Evolutionary conservation across 2,113 vertebrate species (phyloP), one percentile per base, ranked within the genome.

Genomic region (Esox niger): DNA sequence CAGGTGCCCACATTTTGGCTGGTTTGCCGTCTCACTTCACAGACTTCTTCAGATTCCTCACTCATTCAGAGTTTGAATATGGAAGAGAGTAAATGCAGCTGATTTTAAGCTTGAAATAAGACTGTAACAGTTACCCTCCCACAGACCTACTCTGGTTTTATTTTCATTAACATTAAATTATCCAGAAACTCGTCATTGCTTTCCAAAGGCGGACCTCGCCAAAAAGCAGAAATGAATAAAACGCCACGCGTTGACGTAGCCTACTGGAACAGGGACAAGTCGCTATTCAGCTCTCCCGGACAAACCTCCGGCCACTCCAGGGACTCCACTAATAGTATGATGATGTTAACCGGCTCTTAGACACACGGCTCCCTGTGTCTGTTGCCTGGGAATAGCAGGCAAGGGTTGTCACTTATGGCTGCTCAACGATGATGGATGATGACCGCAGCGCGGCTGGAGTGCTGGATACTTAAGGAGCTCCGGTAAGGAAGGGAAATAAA

Each of bases 371-470:
- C 73, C 55, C 60, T 61, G 66, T 60, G 5, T 35, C 33, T 35
- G 35, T 13, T 38, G 2, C 13, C 81, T 32, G 78, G 70, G 70
- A 82, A 73, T 65, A 49, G 54, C 68, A 76, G 76, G 76, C 80
- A 85, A 83, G 78, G 73, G 75, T 80, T 85, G 81, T 87, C 87
- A 86, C 79, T 82, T 83, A 87, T 84, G 72, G 26, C 77, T 70
- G 46, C 77, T 77, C 70, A 70, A 75, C 60, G 64, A 82, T 87
- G 86, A 89, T 82, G 79, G 86, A 87, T 86, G 76, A 79, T 4
- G 62, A 68, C 70, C 47, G 23, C 62, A 49, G 63, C 59, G 64
- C 58, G 65, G 46, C 55, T 68, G 25, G 47, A 78, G 79, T 75
- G 43, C 68, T 58, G 64, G 74, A 79, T 79, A 79, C 85, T 86